Evolutionary conservation across 2,888 invertebrate species (phyloP), one percentile per base, ranked within the genome.

Genomic region (Oscheius onirici): DNA sequence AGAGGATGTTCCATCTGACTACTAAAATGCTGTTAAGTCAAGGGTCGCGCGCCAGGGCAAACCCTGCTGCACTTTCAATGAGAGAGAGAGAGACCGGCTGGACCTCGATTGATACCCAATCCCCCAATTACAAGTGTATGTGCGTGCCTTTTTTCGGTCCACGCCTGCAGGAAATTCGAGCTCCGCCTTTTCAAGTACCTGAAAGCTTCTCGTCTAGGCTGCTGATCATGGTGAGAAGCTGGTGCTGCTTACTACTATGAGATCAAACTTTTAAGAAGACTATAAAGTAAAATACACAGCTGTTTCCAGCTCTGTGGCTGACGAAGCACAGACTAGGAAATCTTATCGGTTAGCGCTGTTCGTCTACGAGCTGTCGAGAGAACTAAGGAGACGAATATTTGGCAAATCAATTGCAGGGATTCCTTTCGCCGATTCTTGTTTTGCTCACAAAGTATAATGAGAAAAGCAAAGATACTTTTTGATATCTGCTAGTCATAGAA

Each of bases 91-190:
- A 22, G 17, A 22, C 49, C 49, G 17, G 41, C 26, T 44, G 28
- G 28, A 11, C 26, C 61, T 15, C 63, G 63, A 26, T 63, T 63
- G 63, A 63, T 63, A 63, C 63, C 46, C 63, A 49, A 63, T 63
- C 63, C 63, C 11, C 63, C 28, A 63, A 63, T 63, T 63, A 63
- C 63, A 63, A 63, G 61, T 34, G 34, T 61, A 49, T 44, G 28
- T 63, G 63, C 63, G 11, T 26, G 63, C 63, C 46, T 63, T 49
- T 49, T 63, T 49, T 63, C 49, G 40, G 58, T 40, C 8, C 10
- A 41, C 13, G 28, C 34, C 34, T 34, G 22, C 44, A 17, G 22
- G 60, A 63, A 63, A 63, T 49, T 49, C 17, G 63, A 63, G 49
- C 46, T n/a, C n/a, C n/a, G 49, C 49, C 49, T 63, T 49, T 34